phyloP scores from a whole-genome alignment of 2,888 invertebrate genomes.

The Caenorhabditis sp. region DNA sequence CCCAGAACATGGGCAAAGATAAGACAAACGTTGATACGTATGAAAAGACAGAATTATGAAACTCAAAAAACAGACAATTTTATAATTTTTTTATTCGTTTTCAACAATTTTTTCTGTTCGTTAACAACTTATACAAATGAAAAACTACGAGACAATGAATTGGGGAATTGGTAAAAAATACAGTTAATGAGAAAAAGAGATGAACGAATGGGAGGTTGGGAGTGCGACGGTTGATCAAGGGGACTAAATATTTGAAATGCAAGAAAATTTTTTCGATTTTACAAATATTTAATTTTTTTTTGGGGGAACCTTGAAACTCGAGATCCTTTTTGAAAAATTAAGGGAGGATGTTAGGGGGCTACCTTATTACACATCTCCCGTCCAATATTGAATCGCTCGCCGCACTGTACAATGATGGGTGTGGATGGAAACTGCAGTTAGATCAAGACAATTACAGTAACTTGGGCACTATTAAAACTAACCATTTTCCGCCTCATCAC shows the following conservation, averaged over 20 bases:
- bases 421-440: conserved; percentile 35
- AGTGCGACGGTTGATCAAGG: conserved; percentile 16
- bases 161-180: conserved; percentile 9
- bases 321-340: neutral
- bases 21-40: conserved; percentile 39
- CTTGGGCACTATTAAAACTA: conserved; percentile 26
- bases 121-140: conserved; percentile 54
- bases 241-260: conserved; percentile 12
- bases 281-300: conserved; percentile 17
- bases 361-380: conserved; percentile 7
- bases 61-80: conserved; percentile 6
- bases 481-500: conserved; percentile 62
- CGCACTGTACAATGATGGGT: conserved; percentile 46
- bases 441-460: conserved; percentile 11
- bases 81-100: conserved; percentile 52
- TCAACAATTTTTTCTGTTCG: conserved; percentile 28
- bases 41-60: neutral
- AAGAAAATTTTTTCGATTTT: conserved; percentile 13
- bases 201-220: conserved; percentile 5
- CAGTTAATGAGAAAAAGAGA: conserved; percentile 35
- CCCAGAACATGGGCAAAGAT: conserved; percentile 14
- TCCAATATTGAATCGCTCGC: conserved; percentile 29
- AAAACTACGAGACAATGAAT: conserved; percentile 9
- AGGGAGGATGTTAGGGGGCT: neutral
- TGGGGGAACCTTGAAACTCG: conserved; percentile 8